Percentiles rank a stretch among this genome's conserved stretches.
Evolutionary conservation across 2,888 invertebrate species (phyloP).

Genomic region (Scelioninae gen. 2): DNA sequence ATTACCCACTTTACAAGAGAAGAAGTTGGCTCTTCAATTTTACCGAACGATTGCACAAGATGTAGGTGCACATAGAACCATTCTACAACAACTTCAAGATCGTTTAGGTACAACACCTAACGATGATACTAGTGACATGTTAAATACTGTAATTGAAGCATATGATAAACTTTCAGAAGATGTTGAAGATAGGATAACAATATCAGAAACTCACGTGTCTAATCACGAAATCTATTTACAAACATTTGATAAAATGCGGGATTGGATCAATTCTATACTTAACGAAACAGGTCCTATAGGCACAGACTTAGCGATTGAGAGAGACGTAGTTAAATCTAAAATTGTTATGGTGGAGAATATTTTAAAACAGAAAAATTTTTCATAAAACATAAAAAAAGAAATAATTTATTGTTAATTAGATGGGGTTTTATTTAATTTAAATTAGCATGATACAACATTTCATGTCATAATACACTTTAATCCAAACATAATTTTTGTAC

Average conservation of each 20-base stretch:
- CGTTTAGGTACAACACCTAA: slow-evolving; percentile 88
- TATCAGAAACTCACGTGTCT: slow-evolving; percentile 83
- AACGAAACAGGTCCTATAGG: slow-evolving; percentile 85
- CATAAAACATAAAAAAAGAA: no score
- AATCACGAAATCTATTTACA: slow-evolving; percentile 90
- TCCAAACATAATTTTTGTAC: slow-evolving; percentile 6
- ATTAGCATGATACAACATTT: no score
- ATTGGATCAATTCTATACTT: slow-evolving; percentile 87
- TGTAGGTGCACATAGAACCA: slow-evolving; percentile 88
- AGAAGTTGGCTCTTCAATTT: slow-evolving; percentile 89
- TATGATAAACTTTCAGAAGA: slow-evolving; percentile 83
- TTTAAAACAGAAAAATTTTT: slow-evolving; percentile 82
- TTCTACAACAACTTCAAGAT: slow-evolving; percentile 88
- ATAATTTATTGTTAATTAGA: no score
- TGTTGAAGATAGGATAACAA: slow-evolving; percentile 81
- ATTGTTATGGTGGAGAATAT: slow-evolving; percentile 85
- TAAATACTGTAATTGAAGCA: slow-evolving; percentile 83
- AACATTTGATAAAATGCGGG: slow-evolving; percentile 87
- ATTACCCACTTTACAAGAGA: slow-evolving; percentile 89
- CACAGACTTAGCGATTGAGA: slow-evolving; percentile 87
- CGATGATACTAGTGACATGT: slow-evolving; percentile 85
- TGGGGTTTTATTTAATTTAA: no score
- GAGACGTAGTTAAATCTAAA: slow-evolving; percentile 86
- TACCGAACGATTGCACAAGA: slow-evolving; percentile 90
- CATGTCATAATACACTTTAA: slow-evolving; percentile 7